Evolutionary conservation across 2,888 invertebrate genomes (phyloP).

Genomic region (Rhopalosiphum nymphaeae): DNA sequence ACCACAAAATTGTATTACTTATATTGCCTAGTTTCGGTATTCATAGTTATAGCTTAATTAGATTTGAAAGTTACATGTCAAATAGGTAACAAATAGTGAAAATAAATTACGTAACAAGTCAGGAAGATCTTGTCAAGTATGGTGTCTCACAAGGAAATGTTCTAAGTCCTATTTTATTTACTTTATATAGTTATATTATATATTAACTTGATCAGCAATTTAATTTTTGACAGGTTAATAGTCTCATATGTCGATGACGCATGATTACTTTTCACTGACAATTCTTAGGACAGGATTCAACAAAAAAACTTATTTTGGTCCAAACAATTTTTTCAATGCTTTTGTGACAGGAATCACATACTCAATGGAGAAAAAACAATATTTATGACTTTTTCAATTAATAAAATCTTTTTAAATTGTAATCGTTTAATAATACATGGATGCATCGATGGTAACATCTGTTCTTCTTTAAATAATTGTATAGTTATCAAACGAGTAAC

Average conservation of each 20-base stretch:
- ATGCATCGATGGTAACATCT: too few species aligned
- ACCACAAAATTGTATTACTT: too few species aligned
- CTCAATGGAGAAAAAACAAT: too few species aligned
- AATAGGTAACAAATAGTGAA: neutral
- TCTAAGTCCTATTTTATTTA: neutral
- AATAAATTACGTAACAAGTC: neutral
- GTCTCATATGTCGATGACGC: neutral
- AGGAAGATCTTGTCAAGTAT: neutral
- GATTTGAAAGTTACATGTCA: neutral
- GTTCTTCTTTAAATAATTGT: too few species aligned
- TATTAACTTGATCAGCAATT: neutral
- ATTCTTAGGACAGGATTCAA: neutral
- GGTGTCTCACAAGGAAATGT: neutral
- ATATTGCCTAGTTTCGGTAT: too few species aligned
- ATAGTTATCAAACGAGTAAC: too few species aligned
- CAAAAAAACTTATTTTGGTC: too few species aligned
- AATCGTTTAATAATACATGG: too few species aligned
- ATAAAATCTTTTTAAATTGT: too few species aligned
- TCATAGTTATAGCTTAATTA: neutral
- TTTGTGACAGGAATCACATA: too few species aligned
- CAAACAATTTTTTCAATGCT: too few species aligned
- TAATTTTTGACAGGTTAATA: neutral
- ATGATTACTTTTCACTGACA: neutral
- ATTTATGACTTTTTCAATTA: too few species aligned
- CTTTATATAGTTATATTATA: neutral